A percentile compares a stretch with the other conserved stretches of the same genome.
Evolutionary conservation across 1,140 invertebrate genomes (phyloP).

Genomic region (Frieseomelitta varia): DNA sequence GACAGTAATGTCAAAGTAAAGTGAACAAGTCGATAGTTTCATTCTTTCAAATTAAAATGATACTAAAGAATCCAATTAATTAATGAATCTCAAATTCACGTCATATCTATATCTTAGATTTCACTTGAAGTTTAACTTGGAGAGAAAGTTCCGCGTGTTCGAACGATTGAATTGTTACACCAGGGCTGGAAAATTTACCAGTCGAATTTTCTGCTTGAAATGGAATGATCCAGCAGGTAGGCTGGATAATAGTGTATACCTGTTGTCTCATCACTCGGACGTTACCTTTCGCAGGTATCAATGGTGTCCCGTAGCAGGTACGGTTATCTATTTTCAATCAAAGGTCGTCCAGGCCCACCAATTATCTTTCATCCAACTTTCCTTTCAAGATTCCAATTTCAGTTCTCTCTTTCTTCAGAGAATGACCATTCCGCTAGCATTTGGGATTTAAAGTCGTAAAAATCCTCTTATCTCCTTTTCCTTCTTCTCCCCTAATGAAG

Average conservation of each 20-base stretch:
- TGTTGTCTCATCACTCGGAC: background rate
- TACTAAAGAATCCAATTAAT: background rate
- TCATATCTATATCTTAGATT: background rate
- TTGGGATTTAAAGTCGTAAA: background rate
- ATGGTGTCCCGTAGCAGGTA: constrained; percentile 4
- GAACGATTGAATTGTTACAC: constrained; percentile 8
- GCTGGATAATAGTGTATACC: too few relatives aligned
- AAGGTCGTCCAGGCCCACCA: background rate
- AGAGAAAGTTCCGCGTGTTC: too few relatives aligned
- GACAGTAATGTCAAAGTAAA: background rate
- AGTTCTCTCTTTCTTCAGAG: background rate
- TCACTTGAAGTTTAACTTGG: background rate
- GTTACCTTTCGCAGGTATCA: background rate
- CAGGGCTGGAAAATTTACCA: background rate
- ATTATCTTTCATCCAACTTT: too few relatives aligned
- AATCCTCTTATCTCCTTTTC: too few relatives aligned
- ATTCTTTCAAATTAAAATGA: background rate
- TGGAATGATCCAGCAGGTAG: background rate
- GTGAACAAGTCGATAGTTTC: background rate
- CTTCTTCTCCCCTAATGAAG: too few relatives aligned
- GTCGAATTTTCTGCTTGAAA: background rate
- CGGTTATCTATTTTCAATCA: background rate
- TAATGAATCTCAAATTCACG: background rate
- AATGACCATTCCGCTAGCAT: background rate
- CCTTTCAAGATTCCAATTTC: background rate